Conservation (phyloP, 2,113 vertebrate species). For the Cygnus atratus region DNA sequence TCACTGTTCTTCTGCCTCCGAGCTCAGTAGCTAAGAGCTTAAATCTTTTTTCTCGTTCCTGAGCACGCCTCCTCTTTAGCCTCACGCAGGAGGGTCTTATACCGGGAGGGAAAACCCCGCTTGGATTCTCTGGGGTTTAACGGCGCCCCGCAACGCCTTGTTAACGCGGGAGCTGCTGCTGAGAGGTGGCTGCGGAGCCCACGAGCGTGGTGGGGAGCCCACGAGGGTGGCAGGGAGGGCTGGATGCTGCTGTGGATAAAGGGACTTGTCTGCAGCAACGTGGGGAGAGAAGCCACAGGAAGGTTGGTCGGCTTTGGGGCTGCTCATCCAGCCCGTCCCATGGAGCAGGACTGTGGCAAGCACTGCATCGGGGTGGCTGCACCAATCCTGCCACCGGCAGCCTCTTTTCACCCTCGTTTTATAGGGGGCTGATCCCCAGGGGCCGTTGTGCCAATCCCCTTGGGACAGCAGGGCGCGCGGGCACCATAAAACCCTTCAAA, state of each 20-base stretch:
- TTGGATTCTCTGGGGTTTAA: background rate
- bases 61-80: background rate
- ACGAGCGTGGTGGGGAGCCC: accelerated
- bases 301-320: background rate
- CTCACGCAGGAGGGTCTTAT: background rate
- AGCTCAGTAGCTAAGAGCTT: background rate
- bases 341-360: background rate
- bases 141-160: accelerated
- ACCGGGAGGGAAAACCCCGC: background rate
- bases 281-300: background rate
- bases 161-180: background rate
- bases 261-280: accelerated
- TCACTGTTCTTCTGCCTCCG: background rate
- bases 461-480: background rate
- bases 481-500: too few relatives aligned
- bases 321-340: background rate
- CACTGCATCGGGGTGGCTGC: background rate
- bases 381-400: background rate
- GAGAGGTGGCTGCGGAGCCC: background rate
- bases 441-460: background rate
- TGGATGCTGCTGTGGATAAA: background rate
- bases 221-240: background rate
- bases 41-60: background rate
- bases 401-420: accelerated
- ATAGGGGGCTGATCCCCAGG: background rate